Base-by-base conservation (phyloP, 2,888 invertebrate genomes). In the Stenodera caucasica region DNA sequence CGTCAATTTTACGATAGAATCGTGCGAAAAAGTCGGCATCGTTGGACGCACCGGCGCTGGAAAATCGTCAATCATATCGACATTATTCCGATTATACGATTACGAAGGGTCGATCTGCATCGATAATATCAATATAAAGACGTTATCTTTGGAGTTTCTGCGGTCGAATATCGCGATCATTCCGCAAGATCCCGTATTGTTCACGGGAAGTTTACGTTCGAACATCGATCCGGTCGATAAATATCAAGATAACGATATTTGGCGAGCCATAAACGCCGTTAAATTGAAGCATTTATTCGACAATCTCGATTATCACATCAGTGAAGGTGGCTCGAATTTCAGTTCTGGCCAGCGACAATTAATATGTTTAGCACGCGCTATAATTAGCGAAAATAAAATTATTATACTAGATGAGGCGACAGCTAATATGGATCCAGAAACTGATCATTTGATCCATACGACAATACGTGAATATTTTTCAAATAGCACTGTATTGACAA, bases 151-250 rank as follows among this genome's bases (percentile, higher is more conserved):
- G 32, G 75, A 77, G 57, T 74, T 72, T 61, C 75, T 85, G 45
- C 74, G 85, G 35, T 82, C 83, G 7, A 83, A 82, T 68, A 82
- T 85, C 49, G 82, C 84, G n/a, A 84, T 85, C 40, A 85, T 85
- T 58, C 84, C 85, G 0, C 85, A 85, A 71, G 84, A 84, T 61
- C 85, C 85, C 61, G 81, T 93, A 55, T 81, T 94, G 53, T 92
- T 96, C 81, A 90, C 92, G 0, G 96, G 95, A 49, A 90, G 92
- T 2, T 84, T 96, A 82, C 84, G 96, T 2, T 89, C 90, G 74
- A 96, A 96, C 81, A 83, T 96, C 61, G 96, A 96, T 82, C 96
- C 96, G 0, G 94, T 96, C 78, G 87, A 90, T 65, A 88, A 90
- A 72, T 91, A 90, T 74, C 83, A 86, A 0, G 96, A 96, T 71